Evolutionary conservation across 23 tunicate species (phyloP).

Genomic region (Aplidium turbinatum): DNA sequence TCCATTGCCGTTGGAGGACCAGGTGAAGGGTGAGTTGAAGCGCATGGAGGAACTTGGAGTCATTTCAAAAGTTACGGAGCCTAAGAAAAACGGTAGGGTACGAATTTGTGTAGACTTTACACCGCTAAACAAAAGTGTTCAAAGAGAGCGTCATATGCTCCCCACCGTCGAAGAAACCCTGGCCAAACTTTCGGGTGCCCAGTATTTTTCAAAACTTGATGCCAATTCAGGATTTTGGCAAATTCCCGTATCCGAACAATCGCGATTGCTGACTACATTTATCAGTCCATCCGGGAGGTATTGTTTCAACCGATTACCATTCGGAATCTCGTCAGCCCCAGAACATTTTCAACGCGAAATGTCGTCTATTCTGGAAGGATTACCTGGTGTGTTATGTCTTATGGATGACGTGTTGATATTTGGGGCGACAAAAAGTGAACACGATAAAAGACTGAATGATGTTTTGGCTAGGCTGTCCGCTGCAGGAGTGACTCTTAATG

Average conservation of each 20-base stretch:
- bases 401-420: slow-evolving; percentile 6
- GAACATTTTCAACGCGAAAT: slow-evolving; percentile 38
- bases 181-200: slow-evolving; percentile 15
- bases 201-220: slow-evolving; percentile 39
- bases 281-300: slow-evolving; percentile 23
- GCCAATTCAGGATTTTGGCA: slow-evolving; percentile 61
- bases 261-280: slow-evolving; percentile 29
- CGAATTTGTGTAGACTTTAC: slow-evolving; percentile 52
- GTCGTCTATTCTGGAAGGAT: neutral
- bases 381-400: slow-evolving; percentile 9
- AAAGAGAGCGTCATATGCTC: slow-evolving; percentile 16
- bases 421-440: slow-evolving; percentile 4
- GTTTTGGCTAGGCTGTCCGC: neutral
- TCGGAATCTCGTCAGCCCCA: slow-evolving; percentile 37
- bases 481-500: slow-evolving; percentile 8
- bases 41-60: slow-evolving; percentile 25
- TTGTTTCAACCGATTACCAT: slow-evolving; percentile 48
- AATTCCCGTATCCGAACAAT: slow-evolving; percentile 20
- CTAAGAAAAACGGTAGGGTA: slow-evolving; percentile 31
- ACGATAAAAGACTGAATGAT: slow-evolving; percentile 5
- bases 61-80: slow-evolving; percentile 13
- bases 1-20: slow-evolving; percentile 26
- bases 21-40: slow-evolving; percentile 13
- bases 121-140: slow-evolving; percentile 11
- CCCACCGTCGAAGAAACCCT: slow-evolving; percentile 45